These are phyloP conservation scores for Thalassoma bifasciatum DNA, from an alignment of 2,113 vertebrate genomes.

Conservation along the genomic window DNA sequence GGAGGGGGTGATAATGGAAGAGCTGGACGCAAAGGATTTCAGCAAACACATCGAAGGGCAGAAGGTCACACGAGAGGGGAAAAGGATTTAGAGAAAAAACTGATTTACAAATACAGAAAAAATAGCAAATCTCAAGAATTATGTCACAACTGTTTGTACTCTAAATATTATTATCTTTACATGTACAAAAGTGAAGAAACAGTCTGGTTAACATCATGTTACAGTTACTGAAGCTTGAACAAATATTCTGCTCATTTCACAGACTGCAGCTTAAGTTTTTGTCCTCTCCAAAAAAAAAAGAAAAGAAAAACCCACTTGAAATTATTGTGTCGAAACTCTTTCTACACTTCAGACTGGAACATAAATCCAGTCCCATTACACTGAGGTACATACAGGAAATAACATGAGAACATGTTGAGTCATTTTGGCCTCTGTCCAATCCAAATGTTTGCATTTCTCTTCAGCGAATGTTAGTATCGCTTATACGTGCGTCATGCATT, in stretches of 20 bases:
- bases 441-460: neutral
- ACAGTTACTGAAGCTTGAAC: neutral
- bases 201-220: too few relatives aligned
- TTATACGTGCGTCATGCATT: neutral
- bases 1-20: constrained; percentile 1
- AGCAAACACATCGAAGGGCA: neutral
- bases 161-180: too few relatives aligned
- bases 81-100: neutral
- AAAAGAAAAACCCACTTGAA: too few relatives aligned
- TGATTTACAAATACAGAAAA: neutral
- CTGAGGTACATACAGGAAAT: constrained; percentile 1
- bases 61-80: neutral
- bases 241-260: neutral
- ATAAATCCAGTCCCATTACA: constrained; percentile 6
- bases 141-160: too few relatives aligned
- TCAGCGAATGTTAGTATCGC: neutral
- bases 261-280: neutral
- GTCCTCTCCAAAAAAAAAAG: neutral
- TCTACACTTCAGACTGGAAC: neutral
- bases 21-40: neutral
- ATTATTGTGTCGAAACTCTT: neutral
- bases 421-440: neutral
- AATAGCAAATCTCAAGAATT: neutral
- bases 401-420: neutral
- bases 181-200: too few relatives aligned